These are phyloP conservation scores for Callipepla squamata DNA, from an alignment of 2,113 vertebrate species.

Conservation along the genomic window DNA sequence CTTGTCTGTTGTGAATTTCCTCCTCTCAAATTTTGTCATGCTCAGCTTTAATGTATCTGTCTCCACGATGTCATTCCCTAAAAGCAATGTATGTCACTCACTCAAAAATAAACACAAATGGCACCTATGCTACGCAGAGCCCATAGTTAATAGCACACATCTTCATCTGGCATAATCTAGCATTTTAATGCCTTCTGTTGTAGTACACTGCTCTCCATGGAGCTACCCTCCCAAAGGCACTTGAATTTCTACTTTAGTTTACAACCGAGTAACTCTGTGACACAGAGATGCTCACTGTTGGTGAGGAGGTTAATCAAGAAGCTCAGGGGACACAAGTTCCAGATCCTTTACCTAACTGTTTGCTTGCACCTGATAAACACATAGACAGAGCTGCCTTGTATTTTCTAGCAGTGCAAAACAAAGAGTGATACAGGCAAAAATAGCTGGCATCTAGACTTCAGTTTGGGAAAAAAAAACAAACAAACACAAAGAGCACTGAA, in stretches of 20 bases:
- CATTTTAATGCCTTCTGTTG: not conserved
- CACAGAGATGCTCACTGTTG: not conserved
- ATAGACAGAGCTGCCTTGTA: not conserved
- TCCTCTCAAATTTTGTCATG: not conserved
- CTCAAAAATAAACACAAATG: not conserved
- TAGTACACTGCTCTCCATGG: not conserved
- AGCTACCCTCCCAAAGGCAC: not conserved
- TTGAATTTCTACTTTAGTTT: not conserved
- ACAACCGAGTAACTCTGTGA: not conserved
- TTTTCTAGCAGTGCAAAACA: not conserved
- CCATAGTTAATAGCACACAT: not conserved
- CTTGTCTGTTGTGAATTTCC: not conserved
- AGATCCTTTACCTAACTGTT: not conserved
- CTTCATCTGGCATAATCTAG: not conserved
- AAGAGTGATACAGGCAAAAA: not conserved
- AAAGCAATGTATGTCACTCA: not conserved
- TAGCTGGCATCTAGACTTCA: fast-evolving
- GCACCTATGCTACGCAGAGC: not conserved
- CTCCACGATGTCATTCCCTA: not conserved
- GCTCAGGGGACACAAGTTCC: not conserved
- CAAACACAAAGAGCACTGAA: not conserved
- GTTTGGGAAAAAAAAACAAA: not conserved
- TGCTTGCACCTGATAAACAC: not conserved
- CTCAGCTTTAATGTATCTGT: not conserved
- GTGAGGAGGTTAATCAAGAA: not conserved